phyloP scores from a whole-genome alignment of 2,113 vertebrate species.

The Tenebrosternarchus preto region DNA sequence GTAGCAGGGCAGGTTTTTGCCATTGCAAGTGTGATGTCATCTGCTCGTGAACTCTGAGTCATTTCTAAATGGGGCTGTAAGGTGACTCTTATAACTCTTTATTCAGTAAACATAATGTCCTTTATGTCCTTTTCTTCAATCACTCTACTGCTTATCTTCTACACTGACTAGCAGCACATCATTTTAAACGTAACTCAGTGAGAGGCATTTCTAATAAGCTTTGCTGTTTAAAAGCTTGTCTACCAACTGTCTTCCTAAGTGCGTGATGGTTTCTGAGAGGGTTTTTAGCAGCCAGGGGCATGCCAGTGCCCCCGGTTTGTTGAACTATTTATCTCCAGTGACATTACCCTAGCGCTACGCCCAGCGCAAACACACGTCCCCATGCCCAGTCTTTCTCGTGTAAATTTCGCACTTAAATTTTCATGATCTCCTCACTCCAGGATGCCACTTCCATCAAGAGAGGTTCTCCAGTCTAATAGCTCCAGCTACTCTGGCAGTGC shows the following conservation, averaged over 20 bases:
- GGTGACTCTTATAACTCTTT: too few species aligned
- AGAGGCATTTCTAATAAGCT: conserved; percentile 32
- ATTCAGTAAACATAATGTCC: neutral
- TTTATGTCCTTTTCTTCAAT: neutral
- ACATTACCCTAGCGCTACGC: conserved; percentile 76
- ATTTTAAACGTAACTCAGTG: neutral
- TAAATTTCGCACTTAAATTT: conserved; percentile 90
- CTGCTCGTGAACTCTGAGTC: too few species aligned
- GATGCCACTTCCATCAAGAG: conserved; percentile 80
- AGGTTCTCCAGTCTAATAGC: conserved; percentile 82
- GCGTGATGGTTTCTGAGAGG: conserved; percentile 26
- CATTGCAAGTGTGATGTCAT: too few species aligned
- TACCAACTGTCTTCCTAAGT: conserved; percentile 51
- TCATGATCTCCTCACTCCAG: conserved; percentile 87
- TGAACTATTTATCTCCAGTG: conserved; percentile 83
- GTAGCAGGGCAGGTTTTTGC: too few species aligned
- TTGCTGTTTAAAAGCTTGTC: conserved; percentile 24
- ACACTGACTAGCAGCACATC: too few species aligned
- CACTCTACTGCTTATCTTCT: too few species aligned
- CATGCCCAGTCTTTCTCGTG: conserved; percentile 75
- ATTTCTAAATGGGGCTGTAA: too few species aligned
- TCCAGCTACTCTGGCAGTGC: conserved; percentile 73
- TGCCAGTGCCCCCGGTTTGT: conserved; percentile 71
- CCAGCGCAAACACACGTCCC: conserved; percentile 75
- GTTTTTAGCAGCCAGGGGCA: conserved; percentile 26